Conservation (phyloP, 2,113 vertebrate species). For the Elgaria multicarinata region DNA sequence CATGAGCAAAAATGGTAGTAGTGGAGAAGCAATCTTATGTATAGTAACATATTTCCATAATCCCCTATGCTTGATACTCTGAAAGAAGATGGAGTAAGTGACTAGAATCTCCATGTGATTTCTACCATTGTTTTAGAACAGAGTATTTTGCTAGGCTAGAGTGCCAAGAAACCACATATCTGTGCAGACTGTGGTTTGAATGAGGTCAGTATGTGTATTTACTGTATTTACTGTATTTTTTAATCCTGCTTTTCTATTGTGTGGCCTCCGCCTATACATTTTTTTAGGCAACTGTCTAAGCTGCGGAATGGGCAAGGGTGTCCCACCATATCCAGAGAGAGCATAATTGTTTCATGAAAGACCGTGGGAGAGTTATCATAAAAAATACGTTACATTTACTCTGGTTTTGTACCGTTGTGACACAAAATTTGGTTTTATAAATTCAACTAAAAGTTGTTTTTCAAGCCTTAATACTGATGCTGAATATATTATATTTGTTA, state of each 20-base stretch:
- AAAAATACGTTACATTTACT: not conserved
- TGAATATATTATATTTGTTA: not conserved
- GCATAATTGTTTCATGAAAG: not conserved
- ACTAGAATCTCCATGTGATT: not conserved
- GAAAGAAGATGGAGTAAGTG: not conserved
- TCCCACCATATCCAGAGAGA: not conserved
- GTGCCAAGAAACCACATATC: not conserved
- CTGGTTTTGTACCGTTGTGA: not conserved
- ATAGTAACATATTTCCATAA: not conserved
- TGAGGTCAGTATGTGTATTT: not conserved
- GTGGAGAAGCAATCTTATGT: not conserved
- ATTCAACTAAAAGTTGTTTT: not conserved
- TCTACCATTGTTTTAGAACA: not conserved
- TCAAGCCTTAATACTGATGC: not conserved
- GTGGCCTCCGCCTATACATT: not conserved
- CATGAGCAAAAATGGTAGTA: not conserved
- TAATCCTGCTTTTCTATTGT: not conserved
- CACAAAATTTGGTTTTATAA: not conserved
- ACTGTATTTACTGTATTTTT: not conserved
- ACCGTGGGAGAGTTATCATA: not conserved
- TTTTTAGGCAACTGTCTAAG: not conserved
- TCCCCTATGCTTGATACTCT: not conserved
- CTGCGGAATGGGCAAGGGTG: not conserved
- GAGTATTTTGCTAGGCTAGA: not conserved
- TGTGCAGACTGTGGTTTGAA: not conserved